Percentiles rank a stretch among this genome's conserved stretches.
phyloP scores from a whole-genome alignment of 2,113 vertebrate species.

The Ramphastos sulfuratus region DNA sequence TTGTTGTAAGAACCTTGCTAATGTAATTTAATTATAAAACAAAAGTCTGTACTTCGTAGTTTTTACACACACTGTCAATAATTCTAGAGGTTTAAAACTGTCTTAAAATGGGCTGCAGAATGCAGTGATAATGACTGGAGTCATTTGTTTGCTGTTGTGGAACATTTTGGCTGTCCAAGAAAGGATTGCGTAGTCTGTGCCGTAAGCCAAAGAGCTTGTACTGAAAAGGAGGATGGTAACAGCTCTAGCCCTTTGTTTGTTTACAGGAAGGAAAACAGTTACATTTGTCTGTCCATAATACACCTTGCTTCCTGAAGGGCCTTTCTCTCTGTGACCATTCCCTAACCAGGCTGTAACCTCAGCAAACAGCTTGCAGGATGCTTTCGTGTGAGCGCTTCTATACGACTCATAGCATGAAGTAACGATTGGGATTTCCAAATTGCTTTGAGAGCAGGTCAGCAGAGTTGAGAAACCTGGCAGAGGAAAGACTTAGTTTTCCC shows the following conservation, averaged over 20 bases:
- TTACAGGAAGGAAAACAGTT: not conserved
- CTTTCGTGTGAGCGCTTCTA: not conserved
- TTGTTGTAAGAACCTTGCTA: not conserved
- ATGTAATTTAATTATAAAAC: not conserved
- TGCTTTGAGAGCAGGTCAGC: not conserved
- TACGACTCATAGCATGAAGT: not conserved
- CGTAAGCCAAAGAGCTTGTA: not conserved
- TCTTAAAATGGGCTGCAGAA: not conserved
- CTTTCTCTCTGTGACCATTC: not conserved
- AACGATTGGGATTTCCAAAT: not conserved
- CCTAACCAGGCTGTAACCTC: not conserved
- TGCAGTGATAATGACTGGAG: not conserved
- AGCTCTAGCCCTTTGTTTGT: not conserved
- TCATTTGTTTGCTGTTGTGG: not conserved
- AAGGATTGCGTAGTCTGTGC: not conserved
- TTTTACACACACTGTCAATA: not conserved
- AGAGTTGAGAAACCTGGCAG: not conserved
- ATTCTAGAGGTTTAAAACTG: not conserved
- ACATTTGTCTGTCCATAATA: not conserved
- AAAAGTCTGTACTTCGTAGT: not conserved
- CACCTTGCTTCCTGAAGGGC: not conserved
- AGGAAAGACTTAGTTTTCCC: not conserved
- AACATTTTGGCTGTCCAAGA: not conserved
- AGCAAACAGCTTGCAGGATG: not conserved
- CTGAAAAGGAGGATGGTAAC: not conserved